These are phyloP conservation scores for Tachycineta bicolor DNA, from an alignment of 2,113 vertebrate species.

Conservation along the genomic window DNA sequence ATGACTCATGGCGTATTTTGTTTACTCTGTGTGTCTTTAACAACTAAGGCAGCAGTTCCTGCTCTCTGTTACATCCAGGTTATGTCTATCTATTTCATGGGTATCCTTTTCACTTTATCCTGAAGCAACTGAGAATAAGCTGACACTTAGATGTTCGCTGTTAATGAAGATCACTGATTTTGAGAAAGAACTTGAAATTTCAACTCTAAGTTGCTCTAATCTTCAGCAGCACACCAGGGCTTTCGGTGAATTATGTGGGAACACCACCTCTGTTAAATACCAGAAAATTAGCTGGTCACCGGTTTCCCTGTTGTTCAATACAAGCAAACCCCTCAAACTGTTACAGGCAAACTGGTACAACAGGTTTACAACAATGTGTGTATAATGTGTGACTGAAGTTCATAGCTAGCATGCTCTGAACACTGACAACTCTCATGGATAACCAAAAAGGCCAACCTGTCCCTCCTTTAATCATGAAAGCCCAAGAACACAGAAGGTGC, in stretches of 20 bases:
- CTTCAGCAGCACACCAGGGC: background rate
- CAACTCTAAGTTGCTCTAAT: background rate
- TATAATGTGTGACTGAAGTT: background rate
- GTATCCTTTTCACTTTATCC: background rate
- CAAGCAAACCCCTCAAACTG: background rate
- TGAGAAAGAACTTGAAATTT: background rate
- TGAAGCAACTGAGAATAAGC: background rate
- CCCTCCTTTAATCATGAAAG: background rate
- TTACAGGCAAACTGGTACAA: background rate
- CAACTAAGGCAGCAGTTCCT: background rate
- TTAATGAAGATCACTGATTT: background rate
- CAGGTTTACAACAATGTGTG: background rate
- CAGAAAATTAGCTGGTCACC: background rate
- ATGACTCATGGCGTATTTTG: background rate
- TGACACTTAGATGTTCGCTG: background rate
- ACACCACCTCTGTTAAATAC: background rate
- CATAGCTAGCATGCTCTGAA: background rate
- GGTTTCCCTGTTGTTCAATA: background rate
- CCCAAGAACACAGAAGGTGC: background rate
- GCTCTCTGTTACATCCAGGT: background rate
- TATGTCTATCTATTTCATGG: background rate
- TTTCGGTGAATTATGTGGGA: background rate
- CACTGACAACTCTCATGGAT: background rate
- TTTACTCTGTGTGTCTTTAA: background rate
- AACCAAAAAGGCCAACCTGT: background rate